Percentiles rank a stretch among this genome's conserved stretches.
phyloP scores from a whole-genome alignment of 2,888 invertebrate genomes.

The Mimachlamys varia region DNA sequence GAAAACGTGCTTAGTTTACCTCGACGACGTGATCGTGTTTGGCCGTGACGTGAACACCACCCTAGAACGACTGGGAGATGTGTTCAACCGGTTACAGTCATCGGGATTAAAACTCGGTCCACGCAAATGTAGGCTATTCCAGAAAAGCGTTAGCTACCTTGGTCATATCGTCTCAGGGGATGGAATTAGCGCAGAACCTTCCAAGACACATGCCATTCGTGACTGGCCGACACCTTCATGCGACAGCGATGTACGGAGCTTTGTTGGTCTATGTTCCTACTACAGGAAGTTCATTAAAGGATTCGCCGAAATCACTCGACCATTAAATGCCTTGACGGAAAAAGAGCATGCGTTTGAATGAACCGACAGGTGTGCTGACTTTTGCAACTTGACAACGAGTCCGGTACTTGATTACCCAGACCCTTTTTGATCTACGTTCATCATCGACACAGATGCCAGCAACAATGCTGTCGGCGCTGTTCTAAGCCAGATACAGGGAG shows the following conservation, averaged over 20 bases:
- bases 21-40: no score
- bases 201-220: neutral
- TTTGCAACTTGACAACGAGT: neutral
- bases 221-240: neutral
- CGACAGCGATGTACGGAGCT: neutral
- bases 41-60: neutral
- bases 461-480: conserved; percentile 26
- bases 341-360: neutral
- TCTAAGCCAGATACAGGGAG: neutral
- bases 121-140: no score
- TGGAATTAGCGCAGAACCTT: no score
- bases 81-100: neutral
- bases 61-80: no score
- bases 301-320: conserved; percentile 10
- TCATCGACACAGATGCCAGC: conserved; percentile 37
- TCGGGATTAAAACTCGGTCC: neutral
- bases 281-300: neutral
- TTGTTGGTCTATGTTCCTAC: neutral
- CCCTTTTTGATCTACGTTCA: neutral
- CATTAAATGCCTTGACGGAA: neutral
- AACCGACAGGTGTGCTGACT: neutral
- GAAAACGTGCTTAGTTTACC: no score
- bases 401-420: neutral
- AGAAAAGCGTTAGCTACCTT: no score
- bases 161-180: no score